phyloP scores from a whole-genome alignment of 2,888 invertebrate genomes.

The Ceraclea dissimilis region DNA sequence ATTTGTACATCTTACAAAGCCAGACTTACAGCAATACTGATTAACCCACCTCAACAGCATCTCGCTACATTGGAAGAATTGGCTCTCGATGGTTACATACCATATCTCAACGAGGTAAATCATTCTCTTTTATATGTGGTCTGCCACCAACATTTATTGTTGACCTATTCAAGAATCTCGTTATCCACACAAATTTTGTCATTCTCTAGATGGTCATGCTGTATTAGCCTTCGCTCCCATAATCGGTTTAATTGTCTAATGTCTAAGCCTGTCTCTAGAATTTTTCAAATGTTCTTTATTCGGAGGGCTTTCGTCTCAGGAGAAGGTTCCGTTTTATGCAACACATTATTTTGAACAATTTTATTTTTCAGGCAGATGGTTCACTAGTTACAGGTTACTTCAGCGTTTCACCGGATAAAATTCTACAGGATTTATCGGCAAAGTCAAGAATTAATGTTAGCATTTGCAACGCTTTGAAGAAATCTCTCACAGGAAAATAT shows the following conservation, averaged over 20 bases:
- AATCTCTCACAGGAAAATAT: slow-evolving; percentile 6
- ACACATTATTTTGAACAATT: too few relatives aligned
- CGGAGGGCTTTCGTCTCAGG: too few relatives aligned
- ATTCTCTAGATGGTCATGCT: too few relatives aligned
- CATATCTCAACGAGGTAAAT: slow-evolving; percentile 17
- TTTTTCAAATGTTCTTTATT: too few relatives aligned
- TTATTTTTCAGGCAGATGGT: slow-evolving; percentile 15
- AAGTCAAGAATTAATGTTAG: slow-evolving; percentile 11
- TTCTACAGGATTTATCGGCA: slow-evolving; percentile 7
- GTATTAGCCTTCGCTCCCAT: too few relatives aligned
- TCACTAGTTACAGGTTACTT: slow-evolving; percentile 12
- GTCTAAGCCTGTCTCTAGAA: too few relatives aligned
- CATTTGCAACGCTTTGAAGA: slow-evolving; percentile 16
- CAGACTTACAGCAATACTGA: slow-evolving; percentile 17
- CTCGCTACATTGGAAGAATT: slow-evolving; percentile 10
- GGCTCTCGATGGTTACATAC: slow-evolving; percentile 7
- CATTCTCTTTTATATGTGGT: background rate
- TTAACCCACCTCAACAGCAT: slow-evolving; percentile 7
- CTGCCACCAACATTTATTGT: too few relatives aligned
- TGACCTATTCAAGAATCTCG: too few relatives aligned
- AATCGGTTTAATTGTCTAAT: too few relatives aligned
- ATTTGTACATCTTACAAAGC: slow-evolving; percentile 23
- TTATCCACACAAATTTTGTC: too few relatives aligned
- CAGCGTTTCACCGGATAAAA: slow-evolving; percentile 12
- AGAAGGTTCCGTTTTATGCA: too few relatives aligned